A percentile compares a stretch with the other conserved stretches of the same genome.
phyloP scores from a whole-genome alignment of 2,797 vertebrate genomes.

The Triplophysa bombifrons region DNA sequence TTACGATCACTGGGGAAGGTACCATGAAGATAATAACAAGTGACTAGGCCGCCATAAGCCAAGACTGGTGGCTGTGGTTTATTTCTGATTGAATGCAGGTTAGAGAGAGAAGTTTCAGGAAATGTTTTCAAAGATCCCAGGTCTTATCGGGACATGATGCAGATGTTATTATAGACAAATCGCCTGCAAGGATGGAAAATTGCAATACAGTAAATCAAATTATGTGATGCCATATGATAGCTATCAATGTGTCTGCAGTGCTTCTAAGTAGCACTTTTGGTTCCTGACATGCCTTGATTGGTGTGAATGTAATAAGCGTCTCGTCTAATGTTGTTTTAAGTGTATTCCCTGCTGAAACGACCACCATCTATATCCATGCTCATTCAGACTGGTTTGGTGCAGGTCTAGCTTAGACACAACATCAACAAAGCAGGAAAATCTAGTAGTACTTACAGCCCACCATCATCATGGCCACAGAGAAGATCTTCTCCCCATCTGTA shows the following conservation, averaged over 20 bases:
- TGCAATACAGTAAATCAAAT: constrained; percentile 14
- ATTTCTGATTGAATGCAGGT: not conserved
- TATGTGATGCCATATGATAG: constrained; percentile 19
- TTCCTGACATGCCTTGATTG: not conserved
- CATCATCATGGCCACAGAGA: constrained; percentile 91
- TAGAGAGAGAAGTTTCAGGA: constrained; percentile 16
- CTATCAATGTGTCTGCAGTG: constrained; percentile 17
- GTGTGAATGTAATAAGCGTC: not conserved
- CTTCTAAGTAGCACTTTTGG: constrained; percentile 45
- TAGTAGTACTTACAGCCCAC: constrained; percentile 59
- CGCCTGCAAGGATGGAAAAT: constrained; percentile 8
- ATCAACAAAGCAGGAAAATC: constrained; percentile 11
- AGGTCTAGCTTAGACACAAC: not conserved
- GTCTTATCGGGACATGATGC: constrained; percentile 9
- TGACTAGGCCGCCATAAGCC: constrained; percentile 13
- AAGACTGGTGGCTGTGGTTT: not conserved
- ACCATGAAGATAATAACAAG: constrained; percentile 7
- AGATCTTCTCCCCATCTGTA: constrained; percentile 91
- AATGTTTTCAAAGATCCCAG: not conserved
- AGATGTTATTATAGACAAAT: constrained; percentile 20
- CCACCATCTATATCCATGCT: not conserved
- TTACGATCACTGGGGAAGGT: constrained; percentile 3
- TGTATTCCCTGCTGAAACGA: not conserved
- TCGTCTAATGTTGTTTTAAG: constrained; percentile 4
- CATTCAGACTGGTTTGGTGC: not conserved